Conservation (phyloP, 2,888 invertebrate species). For the Malthinus flaveolus region DNA sequence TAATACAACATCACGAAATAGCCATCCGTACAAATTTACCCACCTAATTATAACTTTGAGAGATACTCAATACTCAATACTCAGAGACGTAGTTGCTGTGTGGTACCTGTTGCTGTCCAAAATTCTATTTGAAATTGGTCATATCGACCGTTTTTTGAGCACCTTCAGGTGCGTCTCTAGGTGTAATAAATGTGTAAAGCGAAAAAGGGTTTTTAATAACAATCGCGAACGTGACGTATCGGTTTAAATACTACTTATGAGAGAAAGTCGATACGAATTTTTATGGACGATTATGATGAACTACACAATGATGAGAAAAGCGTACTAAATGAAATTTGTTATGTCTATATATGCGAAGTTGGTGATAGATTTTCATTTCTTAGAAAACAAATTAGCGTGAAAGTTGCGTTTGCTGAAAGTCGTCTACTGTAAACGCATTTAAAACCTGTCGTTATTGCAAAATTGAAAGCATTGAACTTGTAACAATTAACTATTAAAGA, state of each 20-base stretch:
- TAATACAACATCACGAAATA: no score
- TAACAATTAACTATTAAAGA: conserved; percentile 23
- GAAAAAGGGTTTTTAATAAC: conserved; percentile 13
- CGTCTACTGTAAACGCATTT: conserved; percentile 9
- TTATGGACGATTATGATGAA: conserved; percentile 8
- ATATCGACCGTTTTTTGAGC: no score
- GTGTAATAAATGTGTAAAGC: conserved; percentile 14
- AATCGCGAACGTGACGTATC: conserved; percentile 23
- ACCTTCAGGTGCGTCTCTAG: neutral
- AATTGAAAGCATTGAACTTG: conserved; percentile 27
- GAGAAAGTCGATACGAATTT: conserved; percentile 29
- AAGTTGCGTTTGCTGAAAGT: conserved; percentile 13
- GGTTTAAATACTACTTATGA: conserved; percentile 18
- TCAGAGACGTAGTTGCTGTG: no score
- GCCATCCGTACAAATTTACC: no score
- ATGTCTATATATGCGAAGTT: neutral
- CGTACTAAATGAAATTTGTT: conserved; percentile 8
- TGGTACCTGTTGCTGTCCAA: no score
- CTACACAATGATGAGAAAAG: conserved; percentile 18
- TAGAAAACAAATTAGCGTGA: conserved; percentile 15
- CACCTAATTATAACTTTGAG: no score
- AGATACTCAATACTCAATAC: no score
- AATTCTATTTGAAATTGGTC: no score
- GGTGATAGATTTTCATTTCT: conserved; percentile 21
- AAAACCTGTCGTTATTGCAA: conserved; percentile 18